A percentile compares a stretch with the other conserved stretches of the same genome.
phyloP scores from a whole-genome alignment of 2,113 vertebrate genomes.

The Periophthalmodon schlosseri region DNA sequence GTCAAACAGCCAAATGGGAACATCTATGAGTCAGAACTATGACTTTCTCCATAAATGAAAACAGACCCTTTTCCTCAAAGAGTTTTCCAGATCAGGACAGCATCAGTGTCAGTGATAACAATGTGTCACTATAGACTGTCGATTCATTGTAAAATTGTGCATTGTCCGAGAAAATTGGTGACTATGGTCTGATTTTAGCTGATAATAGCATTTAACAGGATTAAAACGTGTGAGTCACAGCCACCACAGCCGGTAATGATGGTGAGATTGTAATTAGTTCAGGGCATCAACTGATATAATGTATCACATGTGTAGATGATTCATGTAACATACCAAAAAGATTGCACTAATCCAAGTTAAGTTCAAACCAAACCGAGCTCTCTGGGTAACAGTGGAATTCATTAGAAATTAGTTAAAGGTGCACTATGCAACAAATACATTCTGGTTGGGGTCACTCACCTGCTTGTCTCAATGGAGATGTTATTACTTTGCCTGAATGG shows the following conservation, averaged over 20 bases:
- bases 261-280: not conserved
- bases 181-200: slow-evolving; percentile 15
- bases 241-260: slow-evolving; percentile 22
- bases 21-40: slow-evolving; percentile 33
- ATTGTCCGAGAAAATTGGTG: slow-evolving; percentile 9
- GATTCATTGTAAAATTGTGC: not conserved
- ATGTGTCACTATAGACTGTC: slow-evolving; percentile 17
- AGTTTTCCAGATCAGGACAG: slow-evolving; percentile 22
- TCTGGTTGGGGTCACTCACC: no score
- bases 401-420: not conserved
- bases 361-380: not conserved
- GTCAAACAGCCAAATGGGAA: slow-evolving; percentile 29
- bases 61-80: slow-evolving; percentile 29
- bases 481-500: no score
- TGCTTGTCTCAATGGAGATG: no score
- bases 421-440: not conserved
- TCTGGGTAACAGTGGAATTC: not conserved
- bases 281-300: slow-evolving; percentile 6
- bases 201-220: slow-evolving; percentile 12
- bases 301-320: slow-evolving; percentile 1
- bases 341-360: not conserved
- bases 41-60: slow-evolving; percentile 40
- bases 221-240: slow-evolving; percentile 39
- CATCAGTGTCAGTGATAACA: slow-evolving; percentile 32
- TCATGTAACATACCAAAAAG: slow-evolving; percentile 6